Evolutionary conservation across 2,888 invertebrate genomes (phyloP).

Genomic region (Watsonalla cultraria): DNA sequence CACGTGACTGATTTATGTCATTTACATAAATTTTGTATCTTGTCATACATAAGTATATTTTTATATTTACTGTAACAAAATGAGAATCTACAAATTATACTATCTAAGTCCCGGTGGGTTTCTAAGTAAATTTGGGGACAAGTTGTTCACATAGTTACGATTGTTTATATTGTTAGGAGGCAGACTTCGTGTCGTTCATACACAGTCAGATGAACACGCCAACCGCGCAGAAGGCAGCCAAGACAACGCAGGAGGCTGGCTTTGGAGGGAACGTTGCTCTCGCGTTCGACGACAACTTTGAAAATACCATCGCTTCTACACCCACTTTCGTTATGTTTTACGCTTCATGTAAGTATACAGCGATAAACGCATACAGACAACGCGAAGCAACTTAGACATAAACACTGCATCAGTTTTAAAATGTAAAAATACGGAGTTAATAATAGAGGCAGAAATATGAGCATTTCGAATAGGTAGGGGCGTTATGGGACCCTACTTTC

Average conservation of each 20-base stretch:
- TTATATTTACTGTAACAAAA: too few relatives aligned
- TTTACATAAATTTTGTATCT: too few relatives aligned
- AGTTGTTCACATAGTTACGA: too few relatives aligned
- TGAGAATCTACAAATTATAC: too few relatives aligned
- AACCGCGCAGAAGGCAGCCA: conserved; percentile 21
- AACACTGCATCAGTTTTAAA: too few relatives aligned
- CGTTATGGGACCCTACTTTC: too few relatives aligned
- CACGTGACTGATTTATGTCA: too few relatives aligned
- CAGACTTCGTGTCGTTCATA: conserved; percentile 83
- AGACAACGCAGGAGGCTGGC: conserved; percentile 52
- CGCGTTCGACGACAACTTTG: conserved; percentile 80
- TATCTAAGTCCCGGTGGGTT: neutral
- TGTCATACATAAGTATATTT: too few relatives aligned
- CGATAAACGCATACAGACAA: neutral
- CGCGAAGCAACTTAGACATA: neutral
- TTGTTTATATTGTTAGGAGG: conserved; percentile 59
- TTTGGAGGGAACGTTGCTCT: conserved; percentile 66
- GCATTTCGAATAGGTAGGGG: too few relatives aligned
- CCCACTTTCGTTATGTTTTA: conserved; percentile 88
- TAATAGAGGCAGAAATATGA: too few relatives aligned
- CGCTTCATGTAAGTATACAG: conserved; percentile 80
- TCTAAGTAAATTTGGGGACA: too few relatives aligned
- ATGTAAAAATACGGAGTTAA: too few relatives aligned
- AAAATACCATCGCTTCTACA: conserved; percentile 74
- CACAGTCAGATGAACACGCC: conserved; percentile 42